phyloP scores from a whole-genome alignment of 2,113 vertebrate genomes.

The Onychostoma macrolepis region DNA sequence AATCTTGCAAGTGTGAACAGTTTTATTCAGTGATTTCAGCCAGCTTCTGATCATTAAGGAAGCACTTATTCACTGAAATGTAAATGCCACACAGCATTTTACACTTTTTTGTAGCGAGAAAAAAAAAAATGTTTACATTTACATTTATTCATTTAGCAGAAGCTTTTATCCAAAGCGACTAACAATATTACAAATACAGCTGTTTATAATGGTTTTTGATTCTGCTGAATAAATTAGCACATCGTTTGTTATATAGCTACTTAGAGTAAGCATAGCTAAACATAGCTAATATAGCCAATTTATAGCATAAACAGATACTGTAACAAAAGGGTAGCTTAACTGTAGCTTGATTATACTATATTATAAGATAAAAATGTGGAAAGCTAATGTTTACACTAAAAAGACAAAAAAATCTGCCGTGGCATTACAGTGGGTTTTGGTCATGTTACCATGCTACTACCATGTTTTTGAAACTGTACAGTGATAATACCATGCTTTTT shows the following conservation, averaged over 20 bases:
- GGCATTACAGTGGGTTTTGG: not conserved
- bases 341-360: no score
- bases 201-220: not conserved
- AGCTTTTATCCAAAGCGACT: no score
- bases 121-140: no score
- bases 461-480: not conserved
- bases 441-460: not conserved
- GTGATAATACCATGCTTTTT: not conserved
- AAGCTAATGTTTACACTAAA: no score
- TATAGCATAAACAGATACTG: not conserved
- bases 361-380: no score
- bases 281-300: not conserved
- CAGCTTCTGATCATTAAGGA: not conserved
- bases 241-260: not conserved
- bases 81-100: not conserved
- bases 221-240: not conserved
- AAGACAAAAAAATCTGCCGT: no score
- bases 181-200: not conserved
- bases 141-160: no score
- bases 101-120: not conserved
- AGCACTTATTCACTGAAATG: not conserved
- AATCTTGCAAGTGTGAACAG: not conserved
- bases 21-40: not conserved
- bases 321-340: no score
- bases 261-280: not conserved